Evolutionary conservation across 1,140 invertebrate genomes (phyloP).

Genomic region (Diorhabda carinulata): DNA sequence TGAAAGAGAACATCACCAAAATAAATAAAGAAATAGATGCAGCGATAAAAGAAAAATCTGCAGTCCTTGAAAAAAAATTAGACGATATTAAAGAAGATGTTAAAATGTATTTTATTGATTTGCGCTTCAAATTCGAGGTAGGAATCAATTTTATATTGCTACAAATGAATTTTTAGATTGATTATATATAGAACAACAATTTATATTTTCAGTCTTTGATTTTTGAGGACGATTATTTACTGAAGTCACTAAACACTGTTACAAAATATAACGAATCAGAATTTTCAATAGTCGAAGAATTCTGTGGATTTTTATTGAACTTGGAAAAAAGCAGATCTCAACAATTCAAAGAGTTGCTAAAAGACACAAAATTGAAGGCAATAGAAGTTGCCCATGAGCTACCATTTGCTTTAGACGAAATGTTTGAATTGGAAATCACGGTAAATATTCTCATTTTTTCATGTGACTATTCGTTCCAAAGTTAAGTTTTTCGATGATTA

Average conservation of each 20-base stretch:
- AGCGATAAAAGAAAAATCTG: constrained; percentile 9
- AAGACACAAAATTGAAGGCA: constrained; percentile 10
- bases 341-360: constrained; percentile 20
- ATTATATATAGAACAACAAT: no score
- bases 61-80: constrained; percentile 1
- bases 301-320: constrained; percentile 1
- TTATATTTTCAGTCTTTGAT: no score
- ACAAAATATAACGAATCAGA: no score
- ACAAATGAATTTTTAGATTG: no score
- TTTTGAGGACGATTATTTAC: no score
- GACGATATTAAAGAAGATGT: constrained; percentile 14
- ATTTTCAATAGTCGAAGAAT: constrained; percentile 9
- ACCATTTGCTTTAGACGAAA: constrained; percentile 16
- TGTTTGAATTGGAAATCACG: constrained; percentile 19
- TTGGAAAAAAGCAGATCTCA: constrained; percentile 16
- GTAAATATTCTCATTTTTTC: constrained; percentile 3
- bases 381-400: constrained; percentile 3
- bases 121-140: no score
- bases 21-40: constrained; percentile 12
- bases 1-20: constrained; percentile 1
- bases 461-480: no score
- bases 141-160: no score
- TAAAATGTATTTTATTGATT: background rate
- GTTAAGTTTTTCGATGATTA: no score
- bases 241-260: no score